Base-by-base conservation (phyloP, 1,140 invertebrate species). In the Diachasma alloeum region DNA sequence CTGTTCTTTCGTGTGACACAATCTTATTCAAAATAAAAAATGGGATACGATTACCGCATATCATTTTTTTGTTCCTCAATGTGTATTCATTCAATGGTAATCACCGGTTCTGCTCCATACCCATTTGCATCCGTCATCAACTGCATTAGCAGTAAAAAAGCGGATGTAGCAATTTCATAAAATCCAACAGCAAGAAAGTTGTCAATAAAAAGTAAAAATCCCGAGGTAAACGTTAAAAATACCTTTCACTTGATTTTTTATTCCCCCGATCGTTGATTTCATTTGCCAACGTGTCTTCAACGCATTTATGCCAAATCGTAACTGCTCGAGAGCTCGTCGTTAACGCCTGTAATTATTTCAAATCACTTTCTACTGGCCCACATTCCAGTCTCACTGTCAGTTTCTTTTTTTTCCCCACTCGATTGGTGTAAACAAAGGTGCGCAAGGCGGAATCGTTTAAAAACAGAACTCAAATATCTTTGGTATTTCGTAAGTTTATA, bases 321-420 rank as follows among this genome's bases (percentile, higher is more conserved):
- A 59, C 53, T 22, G 3, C 53, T 13, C 42, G 46, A 22, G n/a
- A 31, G 31, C 53, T 59, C 42, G 44, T 71, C 71, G 67, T 73
- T 68, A 67, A 68, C 22, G 46, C 69, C 63, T 19, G 53, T 59
- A 71, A 78, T 74, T 71, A 71, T 66, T 72, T 74, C 66, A 66
- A 78, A 74, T 78, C 76, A 78, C 76, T 78, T 78, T 78, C 76
- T 78, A 78, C 76, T 78, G 72, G 24, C 63, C 72, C 71, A 74
- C 72, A 74, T 72, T 68, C 9, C 44, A 46, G 1, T 46, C 44
- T 46, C 53, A 59, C 13, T 59, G 19, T 19, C 53, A 59, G n/a
- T 59, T 59, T 59, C 53, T 59, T 59, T 59, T 59, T 59, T 59
- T 59, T 19, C n/a, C n/a, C 22, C 53, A 59, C 22, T 22, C 53